Evolutionary conservation across 1,140 invertebrate species (phyloP).

Genomic region (Papilio glaucus): DNA sequence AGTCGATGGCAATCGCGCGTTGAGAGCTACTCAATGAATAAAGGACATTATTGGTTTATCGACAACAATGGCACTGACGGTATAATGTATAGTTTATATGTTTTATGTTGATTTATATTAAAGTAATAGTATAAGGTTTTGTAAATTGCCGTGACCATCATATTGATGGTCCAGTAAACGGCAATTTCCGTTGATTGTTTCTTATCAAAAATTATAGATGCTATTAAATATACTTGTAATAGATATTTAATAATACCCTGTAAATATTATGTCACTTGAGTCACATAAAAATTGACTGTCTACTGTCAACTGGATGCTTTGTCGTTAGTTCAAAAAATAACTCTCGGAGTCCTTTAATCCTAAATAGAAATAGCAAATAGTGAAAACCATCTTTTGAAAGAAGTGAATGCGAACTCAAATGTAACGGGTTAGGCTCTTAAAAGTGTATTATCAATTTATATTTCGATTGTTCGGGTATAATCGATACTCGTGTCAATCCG

Average conservation of each 20-base stretch:
- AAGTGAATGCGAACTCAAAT: too few relatives aligned
- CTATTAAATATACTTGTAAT: too few relatives aligned
- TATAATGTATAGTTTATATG: neutral
- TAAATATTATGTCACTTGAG: too few relatives aligned
- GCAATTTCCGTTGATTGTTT: neutral
- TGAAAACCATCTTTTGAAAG: too few relatives aligned
- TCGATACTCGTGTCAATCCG: neutral
- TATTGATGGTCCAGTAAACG: neutral
- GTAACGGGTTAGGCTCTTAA: too few relatives aligned
- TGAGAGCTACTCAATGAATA: conserved; percentile 1
- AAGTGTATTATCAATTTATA: neutral
- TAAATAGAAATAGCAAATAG: too few relatives aligned
- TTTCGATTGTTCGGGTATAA: neutral
- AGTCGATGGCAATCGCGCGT: neutral
- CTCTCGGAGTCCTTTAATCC: too few relatives aligned
- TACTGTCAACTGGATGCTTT: neutral
- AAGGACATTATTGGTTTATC: conserved; percentile 9
- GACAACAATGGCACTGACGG: neutral
- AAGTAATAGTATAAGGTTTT: neutral
- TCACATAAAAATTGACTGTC: too few relatives aligned
- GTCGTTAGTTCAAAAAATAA: neutral
- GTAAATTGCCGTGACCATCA: neutral
- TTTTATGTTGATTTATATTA: neutral
- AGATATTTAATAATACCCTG: too few relatives aligned
- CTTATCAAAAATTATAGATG: neutral